Evolutionary conservation across 2,888 invertebrate species (phyloP), one percentile per base, ranked within the genome.

Genomic region (Hemicrepidius hirtus): DNA sequence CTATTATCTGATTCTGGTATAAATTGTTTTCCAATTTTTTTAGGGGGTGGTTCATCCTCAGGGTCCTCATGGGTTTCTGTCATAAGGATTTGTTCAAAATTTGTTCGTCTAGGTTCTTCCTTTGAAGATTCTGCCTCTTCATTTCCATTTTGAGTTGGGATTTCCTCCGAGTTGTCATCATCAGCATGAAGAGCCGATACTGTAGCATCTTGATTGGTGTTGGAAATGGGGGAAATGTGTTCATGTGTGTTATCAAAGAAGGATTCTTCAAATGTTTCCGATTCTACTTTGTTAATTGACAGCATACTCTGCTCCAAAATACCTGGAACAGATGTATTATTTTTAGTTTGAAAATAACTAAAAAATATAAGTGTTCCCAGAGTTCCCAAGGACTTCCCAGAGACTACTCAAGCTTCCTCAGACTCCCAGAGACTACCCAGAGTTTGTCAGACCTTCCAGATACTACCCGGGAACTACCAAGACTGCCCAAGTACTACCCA

Each of bases 231-330:
- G 32, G 40, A 9, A 12, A 13, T 10, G 12, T 40, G 13, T 13
- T 7, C 44, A 44, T 44, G 16, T 44, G 10, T 41, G 20, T 57
- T 16, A 16, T 55, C 16, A 16, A 59, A 20, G 24, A 67, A 24
- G 0, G 28, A 21, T 1, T 68, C 68, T 20, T 71, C 73, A 32
- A 41, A 41, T 3, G 68, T 46, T 2, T 24, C 13, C 1, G 44
- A 6, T 44, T 60, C 60, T 6, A 32, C 28, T 55, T 65, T 65
- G 16, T 55, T n/a, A 12, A 65, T 40, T 3, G 46, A 7, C 13
- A 65, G 18, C n/a, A 40, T 13, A 55, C 40, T 65, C 13, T 65
- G 37, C 13, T 44, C 60, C 18, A 60, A 9, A 18, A 60, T 60
- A 44, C 60, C 60, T 60, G 41, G 5, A 41, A 60, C 24, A 24